Percentiles rank a stretch among this genome's conserved stretches.
phyloP scores from a whole-genome alignment of 2,888 invertebrate species.

The Cataglyphis albicans region DNA sequence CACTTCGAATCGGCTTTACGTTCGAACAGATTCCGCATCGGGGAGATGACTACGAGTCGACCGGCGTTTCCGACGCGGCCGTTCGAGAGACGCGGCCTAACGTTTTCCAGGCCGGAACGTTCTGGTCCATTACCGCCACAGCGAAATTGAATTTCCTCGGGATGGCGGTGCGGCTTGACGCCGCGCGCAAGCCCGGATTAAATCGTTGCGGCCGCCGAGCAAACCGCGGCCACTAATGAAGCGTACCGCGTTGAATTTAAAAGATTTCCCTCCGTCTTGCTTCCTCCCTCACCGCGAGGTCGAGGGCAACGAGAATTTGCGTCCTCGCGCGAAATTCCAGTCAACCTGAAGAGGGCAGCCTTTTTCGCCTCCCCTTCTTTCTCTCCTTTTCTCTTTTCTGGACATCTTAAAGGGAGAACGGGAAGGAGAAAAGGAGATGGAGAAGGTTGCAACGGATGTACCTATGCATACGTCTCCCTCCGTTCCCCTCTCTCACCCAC shows the following conservation, averaged over 20 bases:
- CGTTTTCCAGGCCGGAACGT: constrained; percentile 66
- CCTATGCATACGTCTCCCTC: constrained; percentile 28
- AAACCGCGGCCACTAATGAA: constrained; percentile 77
- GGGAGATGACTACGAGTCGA: constrained; percentile 51
- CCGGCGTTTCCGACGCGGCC: constrained; percentile 45
- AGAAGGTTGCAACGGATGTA: constrained; percentile 41
- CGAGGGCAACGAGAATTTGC: constrained; percentile 33
- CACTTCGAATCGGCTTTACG: constrained; percentile 49
- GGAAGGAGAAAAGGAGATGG: background rate
- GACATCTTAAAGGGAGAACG: constrained; percentile 11
- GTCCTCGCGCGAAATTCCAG: constrained; percentile 47
- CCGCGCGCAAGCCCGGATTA: constrained; percentile 77
- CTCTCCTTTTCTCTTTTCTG: background rate
- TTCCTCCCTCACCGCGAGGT: background rate
- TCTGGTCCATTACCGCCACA: constrained; percentile 79
- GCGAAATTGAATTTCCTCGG: constrained; percentile 81
- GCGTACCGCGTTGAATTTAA: constrained; percentile 78
- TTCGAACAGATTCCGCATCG: constrained; percentile 44
- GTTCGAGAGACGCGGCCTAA: constrained; percentile 42
- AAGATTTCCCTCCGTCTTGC: constrained; percentile 62
- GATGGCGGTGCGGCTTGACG: constrained; percentile 58
- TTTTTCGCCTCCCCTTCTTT: background rate
- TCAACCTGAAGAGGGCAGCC: background rate
- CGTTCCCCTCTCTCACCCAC: constrained; percentile 5
- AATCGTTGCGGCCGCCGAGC: constrained; percentile 79